Base-by-base conservation (phyloP, 2,797 vertebrate species). In the Columba guinea region DNA sequence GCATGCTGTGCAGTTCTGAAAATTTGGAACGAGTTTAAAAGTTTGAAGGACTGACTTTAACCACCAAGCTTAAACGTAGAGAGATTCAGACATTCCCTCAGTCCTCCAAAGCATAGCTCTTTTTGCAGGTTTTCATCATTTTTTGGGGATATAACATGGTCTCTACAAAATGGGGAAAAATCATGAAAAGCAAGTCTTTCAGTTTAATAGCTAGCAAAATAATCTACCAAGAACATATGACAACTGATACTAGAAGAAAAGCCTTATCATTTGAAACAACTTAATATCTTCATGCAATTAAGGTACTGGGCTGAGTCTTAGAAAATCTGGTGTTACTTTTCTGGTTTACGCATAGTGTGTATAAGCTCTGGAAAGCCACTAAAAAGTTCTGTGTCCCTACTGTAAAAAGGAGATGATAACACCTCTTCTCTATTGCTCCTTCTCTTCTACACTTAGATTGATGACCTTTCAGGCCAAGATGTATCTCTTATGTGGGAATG, bases 1-100 rank as follows among this genome's bases (percentile, higher is more conserved):
- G 68, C 95, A 85, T 85, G 93, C 93, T 95, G 95, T 89, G 96
- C 86, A 75, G 90, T 84, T 94, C 93, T 92, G 84, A 94, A 93
- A 95, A 94, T 92, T 81, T 75, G 84, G 88, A 94, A 91, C 7
- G 51, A 90, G 64, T 93, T 90, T 89, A 83, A 55, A 95, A 94
- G 80, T 92, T 83, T 89, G 68, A 94, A 96, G 92, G 75, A 79
- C 78, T 90, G 73, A 64, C 80, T 94, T 87, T 56, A 93, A 78
- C 89, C 32, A 16, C 77, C n/a, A 89, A 46, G 64, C 81, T 90
- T 84, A 90, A 74, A 81, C 64, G 56, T 0, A 70, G 80, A 81
- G 49, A 59, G 24, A 53, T 74, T 28, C 48, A 75, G 84, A 64
- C 32, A 56, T 93, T 93, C 71, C 64, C 81, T 83, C 39, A 20